Base-by-base conservation (phyloP, 1,140 invertebrate species). In the Bicyclus anynana region DNA sequence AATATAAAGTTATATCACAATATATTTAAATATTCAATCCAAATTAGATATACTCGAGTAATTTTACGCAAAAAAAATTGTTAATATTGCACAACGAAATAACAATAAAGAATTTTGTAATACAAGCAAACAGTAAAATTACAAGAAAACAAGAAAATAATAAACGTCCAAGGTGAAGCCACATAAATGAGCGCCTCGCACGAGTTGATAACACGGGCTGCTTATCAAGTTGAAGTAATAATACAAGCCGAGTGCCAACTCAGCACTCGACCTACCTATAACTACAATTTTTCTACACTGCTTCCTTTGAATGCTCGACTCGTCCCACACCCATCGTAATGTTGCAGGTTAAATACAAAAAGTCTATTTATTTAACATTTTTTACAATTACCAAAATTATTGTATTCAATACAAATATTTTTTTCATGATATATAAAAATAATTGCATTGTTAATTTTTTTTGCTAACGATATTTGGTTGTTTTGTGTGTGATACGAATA, bases 171-270 rank as follows among this genome's bases (percentile, higher is more conserved):
- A 84, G 75, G 78, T 80, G 77, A 84, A 78, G 60, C 74, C 62
- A 59, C 60, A 77, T 73, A 76, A 79, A 76, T 78, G 70, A 62
- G 69, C 69, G 69, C 69, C 71, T 74, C 71, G 73, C 47, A 63
- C 40, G 59, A 60, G 54, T 59, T 77, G 81, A 86, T 86, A 86
- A 83, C 76, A 69, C 68, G 60, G 60, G 59, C 57, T 37, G 38
- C 72, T 81, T 84, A 84, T 80, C 77, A 72, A 62, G 70, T 73
- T 77, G 63, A 76, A 79, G 73, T 81, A 83, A 74, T 77, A 80
- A 74, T 76, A 83, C 74, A 79, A 80, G 79, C 81, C 81, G 79
- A 82, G 75, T 84, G 84, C 84, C 84, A 84, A 84, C 81, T 80
- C 84, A 77, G 80, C 81, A 66, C 29, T 58, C 72, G 69, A 84